A percentile compares a stretch with the other conserved stretches of the same genome.
Conservation (phyloP, 2,113 vertebrate species). For the Pluvianellus socialis region DNA sequence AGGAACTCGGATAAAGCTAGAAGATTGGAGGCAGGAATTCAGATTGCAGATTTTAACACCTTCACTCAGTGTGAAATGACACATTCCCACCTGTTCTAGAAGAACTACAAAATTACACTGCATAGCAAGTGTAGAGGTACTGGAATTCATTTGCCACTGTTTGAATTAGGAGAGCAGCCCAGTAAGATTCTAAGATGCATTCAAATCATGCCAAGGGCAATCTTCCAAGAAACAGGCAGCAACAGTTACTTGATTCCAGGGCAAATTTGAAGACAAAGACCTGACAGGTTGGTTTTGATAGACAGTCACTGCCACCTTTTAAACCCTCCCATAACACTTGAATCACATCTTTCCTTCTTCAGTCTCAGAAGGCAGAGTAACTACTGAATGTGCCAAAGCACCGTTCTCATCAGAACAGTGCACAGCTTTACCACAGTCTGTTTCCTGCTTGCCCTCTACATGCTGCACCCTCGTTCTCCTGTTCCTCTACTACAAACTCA, state of each 20-base stretch:
- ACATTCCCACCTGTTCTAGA: not conserved
- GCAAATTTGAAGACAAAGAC: not conserved
- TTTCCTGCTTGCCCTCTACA: not conserved
- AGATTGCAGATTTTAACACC: not conserved
- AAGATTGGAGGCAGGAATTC: not conserved
- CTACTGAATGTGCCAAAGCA: accelerated
- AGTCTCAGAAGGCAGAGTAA: not conserved
- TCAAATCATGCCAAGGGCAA: not conserved
- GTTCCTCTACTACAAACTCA: not conserved
- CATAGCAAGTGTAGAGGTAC: not conserved
- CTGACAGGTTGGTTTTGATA: not conserved
- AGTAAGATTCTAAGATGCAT: not conserved
- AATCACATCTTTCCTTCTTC: not conserved
- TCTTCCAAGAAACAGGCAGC: not conserved
- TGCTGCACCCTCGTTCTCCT: not conserved
- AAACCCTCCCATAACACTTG: not conserved
- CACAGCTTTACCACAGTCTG: accelerated
- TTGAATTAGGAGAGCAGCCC: not conserved
- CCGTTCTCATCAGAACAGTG: not conserved
- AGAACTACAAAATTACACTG: not conserved
- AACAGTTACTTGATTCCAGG: not conserved
- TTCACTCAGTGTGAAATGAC: not conserved
- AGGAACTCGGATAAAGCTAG: not conserved
- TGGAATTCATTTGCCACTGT: not conserved
- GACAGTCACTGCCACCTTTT: not conserved